phyloP scores from a whole-genome alignment of 2,113 vertebrate genomes.

The Phocoena sinus region DNA sequence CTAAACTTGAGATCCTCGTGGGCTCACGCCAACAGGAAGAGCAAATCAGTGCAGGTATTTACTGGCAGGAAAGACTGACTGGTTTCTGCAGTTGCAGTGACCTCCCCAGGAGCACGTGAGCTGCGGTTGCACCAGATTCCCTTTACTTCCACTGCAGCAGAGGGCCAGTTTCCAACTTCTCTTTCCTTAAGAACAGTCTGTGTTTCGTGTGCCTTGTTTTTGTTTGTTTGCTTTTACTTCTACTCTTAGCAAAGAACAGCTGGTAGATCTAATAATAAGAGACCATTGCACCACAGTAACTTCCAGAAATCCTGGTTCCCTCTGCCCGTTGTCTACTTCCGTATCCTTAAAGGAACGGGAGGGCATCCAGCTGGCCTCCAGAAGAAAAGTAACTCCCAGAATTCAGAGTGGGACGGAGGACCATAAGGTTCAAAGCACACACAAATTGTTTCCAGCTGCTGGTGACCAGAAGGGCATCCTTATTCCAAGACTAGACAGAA shows the following conservation, averaged over 20 bases:
- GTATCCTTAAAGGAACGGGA: background rate
- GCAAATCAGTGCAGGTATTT: background rate
- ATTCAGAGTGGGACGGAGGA: background rate
- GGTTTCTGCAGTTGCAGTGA: accelerated
- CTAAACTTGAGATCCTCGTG: background rate
- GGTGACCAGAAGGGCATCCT: background rate
- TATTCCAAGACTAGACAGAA: background rate
- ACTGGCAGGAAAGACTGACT: too few species aligned
- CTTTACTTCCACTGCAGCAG: accelerated
- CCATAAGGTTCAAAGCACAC: background rate
- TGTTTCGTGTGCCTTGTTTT: background rate
- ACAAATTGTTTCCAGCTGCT: background rate
- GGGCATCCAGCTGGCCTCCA: background rate
- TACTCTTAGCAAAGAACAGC: background rate
- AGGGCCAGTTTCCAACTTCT: background rate
- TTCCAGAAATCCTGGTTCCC: background rate
- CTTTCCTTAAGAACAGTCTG: background rate
- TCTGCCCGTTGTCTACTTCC: background rate
- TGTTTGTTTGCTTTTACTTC: background rate
- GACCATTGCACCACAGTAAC: background rate
- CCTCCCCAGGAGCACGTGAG: accelerated
- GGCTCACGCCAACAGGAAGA: background rate
- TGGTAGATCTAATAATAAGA: background rate
- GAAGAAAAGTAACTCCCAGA: background rate
- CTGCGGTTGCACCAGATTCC: accelerated